phyloP scores from a whole-genome alignment of 64 coral and sea anemone species.

The Pachyseris speciosa region DNA sequence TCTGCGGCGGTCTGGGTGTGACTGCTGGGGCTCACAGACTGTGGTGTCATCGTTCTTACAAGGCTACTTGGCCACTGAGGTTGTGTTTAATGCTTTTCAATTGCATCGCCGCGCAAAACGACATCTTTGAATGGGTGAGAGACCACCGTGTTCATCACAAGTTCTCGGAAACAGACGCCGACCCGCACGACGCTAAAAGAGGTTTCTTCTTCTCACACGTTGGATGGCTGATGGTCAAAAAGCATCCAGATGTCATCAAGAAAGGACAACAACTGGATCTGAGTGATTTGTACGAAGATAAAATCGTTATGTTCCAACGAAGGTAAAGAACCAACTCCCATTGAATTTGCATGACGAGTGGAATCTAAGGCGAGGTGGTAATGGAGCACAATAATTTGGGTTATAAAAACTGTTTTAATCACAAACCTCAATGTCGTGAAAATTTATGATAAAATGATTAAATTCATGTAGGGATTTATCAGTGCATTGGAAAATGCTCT shows the following conservation, averaged over 20 bases:
- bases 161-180: conserved; percentile 80
- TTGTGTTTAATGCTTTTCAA: conserved; percentile 49
- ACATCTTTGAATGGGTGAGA: conserved; percentile 87
- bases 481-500: too few relatives aligned
- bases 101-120: conserved; percentile 66
- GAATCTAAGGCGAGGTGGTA: too few relatives aligned
- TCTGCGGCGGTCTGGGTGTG: conserved; percentile 49
- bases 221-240: conserved; percentile 81
- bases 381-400: too few relatives aligned
- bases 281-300: conserved; percentile 82
- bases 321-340: conserved; percentile 53
- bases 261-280: conserved; percentile 79
- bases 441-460: too few relatives aligned
- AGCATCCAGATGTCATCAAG: conserved; percentile 79
- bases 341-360: too few relatives aligned
- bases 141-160: conserved; percentile 91
- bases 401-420: too few relatives aligned
- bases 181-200: conserved; percentile 85
- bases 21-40: conserved; percentile 79
- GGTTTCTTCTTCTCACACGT: conserved; percentile 91
- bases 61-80: conserved; percentile 76
- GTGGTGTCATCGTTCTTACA: conserved; percentile 77
- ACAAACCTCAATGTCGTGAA: too few relatives aligned
- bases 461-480: too few relatives aligned
- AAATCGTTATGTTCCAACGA: conserved; percentile 87